phyloP scores from a whole-genome alignment of 2,888 invertebrate genomes.

The Diogma glabrata region DNA sequence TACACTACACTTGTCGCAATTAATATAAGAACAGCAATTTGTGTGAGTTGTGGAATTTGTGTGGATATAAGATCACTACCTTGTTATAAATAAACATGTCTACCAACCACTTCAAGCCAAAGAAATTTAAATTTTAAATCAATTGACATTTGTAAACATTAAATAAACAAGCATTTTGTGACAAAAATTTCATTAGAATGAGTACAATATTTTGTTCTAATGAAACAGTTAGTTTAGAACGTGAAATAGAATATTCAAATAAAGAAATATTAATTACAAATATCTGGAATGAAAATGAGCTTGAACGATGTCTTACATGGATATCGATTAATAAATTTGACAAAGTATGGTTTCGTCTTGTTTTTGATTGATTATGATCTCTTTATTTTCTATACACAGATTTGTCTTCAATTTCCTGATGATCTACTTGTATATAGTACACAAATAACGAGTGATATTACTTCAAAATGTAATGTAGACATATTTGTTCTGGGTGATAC shows the following conservation, averaged over 20 bases:
- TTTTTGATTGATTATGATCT: conserved; percentile 14
- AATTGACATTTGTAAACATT: not conserved
- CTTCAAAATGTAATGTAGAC: conserved; percentile 37
- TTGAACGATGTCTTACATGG: conserved; percentile 44
- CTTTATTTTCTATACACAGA: conserved; percentile 39
- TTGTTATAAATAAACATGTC: too few species aligned
- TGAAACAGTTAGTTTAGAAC: conserved; percentile 29
- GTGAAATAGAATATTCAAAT: conserved; percentile 23
- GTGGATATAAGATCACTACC: too few species aligned
- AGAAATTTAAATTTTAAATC: conserved; percentile 1
- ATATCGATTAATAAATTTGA: conserved; percentile 50
- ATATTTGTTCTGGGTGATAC: conserved; percentile 82
- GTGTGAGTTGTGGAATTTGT: too few species aligned
- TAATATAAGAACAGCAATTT: too few species aligned
- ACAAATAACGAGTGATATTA: conserved; percentile 48
- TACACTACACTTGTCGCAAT: too few species aligned
- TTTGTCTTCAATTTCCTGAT: conserved; percentile 89
- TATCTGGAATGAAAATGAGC: conserved; percentile 31
- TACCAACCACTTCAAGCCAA: too few species aligned
- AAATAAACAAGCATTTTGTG: not conserved
- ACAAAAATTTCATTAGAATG: conserved; percentile 14
- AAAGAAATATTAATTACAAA: conserved; percentile 23
- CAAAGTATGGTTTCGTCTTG: conserved; percentile 51
- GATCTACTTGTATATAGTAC: conserved; percentile 57
- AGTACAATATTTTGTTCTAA: conserved; percentile 29